Base-by-base conservation (phyloP, 2,888 invertebrate species). In the Ichneumoninae sp. region DNA sequence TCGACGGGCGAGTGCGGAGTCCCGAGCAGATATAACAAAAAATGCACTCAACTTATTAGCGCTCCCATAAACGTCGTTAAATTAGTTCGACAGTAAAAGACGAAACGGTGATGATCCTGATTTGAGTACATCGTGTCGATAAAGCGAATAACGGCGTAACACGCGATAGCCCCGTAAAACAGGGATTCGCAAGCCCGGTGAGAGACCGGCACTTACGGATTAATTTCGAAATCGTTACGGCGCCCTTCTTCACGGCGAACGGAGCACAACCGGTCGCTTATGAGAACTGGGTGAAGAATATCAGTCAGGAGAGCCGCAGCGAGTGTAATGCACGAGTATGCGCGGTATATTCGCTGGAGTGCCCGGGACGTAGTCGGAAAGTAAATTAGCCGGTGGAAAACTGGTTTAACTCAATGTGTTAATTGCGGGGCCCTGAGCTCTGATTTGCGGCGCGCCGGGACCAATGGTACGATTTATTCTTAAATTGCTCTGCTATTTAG, bases 351-450 rank as follows among this genome's bases (percentile, higher is more conserved):
- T 52, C 40, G 33, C 19, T 60, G 22, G 19, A 50, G 82, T 60
- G 30, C 30, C 47, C 44, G 44, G 50, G 57, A 69, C 57, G 77
- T 47, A 72, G 81, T 66, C 52, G 30, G 84, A 74, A 86, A 86
- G 85, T 87, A 84, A 88, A 87, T 88, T 87, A 88, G 65, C 70
- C 72, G 62, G 52, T 65, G 40, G 60, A 57, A 81, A 84, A 88
- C 88, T 86, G 87, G 87, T 88, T 89, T 76, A 81, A 85, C 74
- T 86, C 77, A 86, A 89, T 87, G 86, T 89, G 88, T 88, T 90
- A 90, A 90, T 90, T 90, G 88, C 87, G 80, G 22, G 69, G 60
- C 33, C 84, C 83, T 86, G 82, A 71, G 83, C 50, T 83, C 83
- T 87, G 89, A 89, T 89, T 88, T 86, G 86, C 80, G 76, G 82